A percentile compares a stretch with the other conserved stretches of the same genome.
Conservation (phyloP, 2,888 invertebrate genomes). For the Heteropelma amictum region DNA sequence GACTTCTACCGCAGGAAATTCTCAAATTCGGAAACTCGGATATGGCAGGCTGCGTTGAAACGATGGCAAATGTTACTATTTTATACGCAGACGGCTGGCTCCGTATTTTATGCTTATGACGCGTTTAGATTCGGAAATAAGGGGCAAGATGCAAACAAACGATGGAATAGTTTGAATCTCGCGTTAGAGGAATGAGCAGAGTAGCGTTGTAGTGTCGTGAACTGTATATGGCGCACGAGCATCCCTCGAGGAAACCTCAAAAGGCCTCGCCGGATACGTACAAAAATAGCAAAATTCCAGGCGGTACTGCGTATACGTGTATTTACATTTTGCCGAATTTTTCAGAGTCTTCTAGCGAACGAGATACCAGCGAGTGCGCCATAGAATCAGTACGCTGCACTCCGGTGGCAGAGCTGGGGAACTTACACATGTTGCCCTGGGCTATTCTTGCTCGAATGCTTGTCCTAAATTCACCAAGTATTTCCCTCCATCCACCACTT, state of each 20-base stretch:
- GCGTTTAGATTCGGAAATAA: neutral
- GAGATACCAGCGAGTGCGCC: constrained; percentile 31
- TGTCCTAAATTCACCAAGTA: constrained; percentile 39
- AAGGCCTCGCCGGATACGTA: constrained; percentile 26
- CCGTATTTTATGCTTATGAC: constrained; percentile 9
- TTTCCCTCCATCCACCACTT: neutral
- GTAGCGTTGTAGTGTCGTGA: constrained; percentile 61
- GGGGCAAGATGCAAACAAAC: neutral
- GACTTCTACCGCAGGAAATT: too few species aligned
- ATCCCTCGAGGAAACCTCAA: constrained; percentile 48
- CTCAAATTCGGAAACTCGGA: too few species aligned
- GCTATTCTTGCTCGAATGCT: constrained; percentile 35
- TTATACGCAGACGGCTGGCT: neutral
- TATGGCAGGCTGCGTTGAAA: too few species aligned
- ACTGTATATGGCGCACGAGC: constrained; percentile 65
- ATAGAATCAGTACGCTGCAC: constrained; percentile 24
- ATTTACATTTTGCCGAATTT: constrained; percentile 48
- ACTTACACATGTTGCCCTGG: constrained; percentile 35
- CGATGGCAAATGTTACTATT: too few species aligned
- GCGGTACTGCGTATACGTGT: constrained; percentile 25
- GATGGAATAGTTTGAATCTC: neutral
- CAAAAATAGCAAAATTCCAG: constrained; percentile 8
- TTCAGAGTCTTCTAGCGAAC: constrained; percentile 30
- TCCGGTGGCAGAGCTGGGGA: neutral
- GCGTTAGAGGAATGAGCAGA: neutral